A percentile compares a stretch with the other conserved stretches of the same genome.
Evolutionary conservation across 2,888 invertebrate species (phyloP).

Genomic region (Meganola albula): DNA sequence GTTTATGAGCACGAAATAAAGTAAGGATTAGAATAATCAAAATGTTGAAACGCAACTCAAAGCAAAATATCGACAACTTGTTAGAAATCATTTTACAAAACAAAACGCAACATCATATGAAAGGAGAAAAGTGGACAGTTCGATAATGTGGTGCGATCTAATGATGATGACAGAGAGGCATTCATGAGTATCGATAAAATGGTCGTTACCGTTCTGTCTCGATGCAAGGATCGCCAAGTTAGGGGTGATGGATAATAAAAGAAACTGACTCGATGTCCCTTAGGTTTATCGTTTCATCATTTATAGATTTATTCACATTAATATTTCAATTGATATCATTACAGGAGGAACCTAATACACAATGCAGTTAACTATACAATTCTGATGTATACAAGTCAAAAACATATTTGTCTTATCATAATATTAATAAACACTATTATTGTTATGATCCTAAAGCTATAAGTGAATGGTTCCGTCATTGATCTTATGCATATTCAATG

Average conservation of each 20-base stretch:
- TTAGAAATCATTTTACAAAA: constrained; percentile 47
- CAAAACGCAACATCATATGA: constrained; percentile 46
- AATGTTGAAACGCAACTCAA: constrained; percentile 52
- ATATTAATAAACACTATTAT: constrained; percentile 68
- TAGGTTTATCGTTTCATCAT: constrained; percentile 56
- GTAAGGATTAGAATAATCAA: constrained; percentile 40
- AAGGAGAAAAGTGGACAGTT: constrained; percentile 69
- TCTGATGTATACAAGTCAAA: constrained; percentile 76
- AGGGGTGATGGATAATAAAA: constrained; percentile 60
- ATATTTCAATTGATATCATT: constrained; percentile 66
- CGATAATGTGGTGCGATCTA: constrained; percentile 65
- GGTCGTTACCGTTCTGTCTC: constrained; percentile 73
- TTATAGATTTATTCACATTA: constrained; percentile 77
- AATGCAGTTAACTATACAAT: constrained; percentile 66
- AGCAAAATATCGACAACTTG: constrained; percentile 58
- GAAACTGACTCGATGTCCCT: constrained; percentile 60
- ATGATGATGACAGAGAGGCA: constrained; percentile 75
- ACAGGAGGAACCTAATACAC: constrained; percentile 70
- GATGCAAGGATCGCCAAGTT: constrained; percentile 69
- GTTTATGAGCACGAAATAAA: constrained; percentile 45
- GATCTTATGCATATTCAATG: constrained; percentile 50
- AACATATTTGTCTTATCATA: constrained; percentile 75
- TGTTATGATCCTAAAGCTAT: constrained; percentile 73
- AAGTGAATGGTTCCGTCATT: constrained; percentile 67
- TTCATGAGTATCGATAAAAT: constrained; percentile 76